Evolutionary conservation across 2,888 invertebrate genomes (phyloP).

Genomic region (Oscheius sp.): DNA sequence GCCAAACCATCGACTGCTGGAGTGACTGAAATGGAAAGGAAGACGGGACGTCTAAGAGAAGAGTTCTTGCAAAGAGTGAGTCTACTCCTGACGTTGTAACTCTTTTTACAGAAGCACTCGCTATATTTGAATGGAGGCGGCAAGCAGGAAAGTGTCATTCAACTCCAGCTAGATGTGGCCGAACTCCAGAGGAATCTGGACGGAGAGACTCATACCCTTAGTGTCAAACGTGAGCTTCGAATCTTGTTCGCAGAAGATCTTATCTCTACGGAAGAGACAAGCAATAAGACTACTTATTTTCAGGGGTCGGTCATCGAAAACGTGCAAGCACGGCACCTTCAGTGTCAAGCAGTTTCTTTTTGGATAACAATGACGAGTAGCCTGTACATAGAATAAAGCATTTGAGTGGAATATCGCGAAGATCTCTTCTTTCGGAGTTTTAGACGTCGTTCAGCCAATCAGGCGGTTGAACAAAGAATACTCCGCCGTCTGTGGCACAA

Average conservation of each 20-base stretch:
- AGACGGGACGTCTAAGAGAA: slow-evolving; percentile 1
- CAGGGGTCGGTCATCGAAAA: slow-evolving; percentile 7
- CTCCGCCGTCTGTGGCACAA: slow-evolving; percentile 71
- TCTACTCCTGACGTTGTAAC: neutral
- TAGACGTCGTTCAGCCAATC: slow-evolving; percentile 63
- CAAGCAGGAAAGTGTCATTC: slow-evolving; percentile 25
- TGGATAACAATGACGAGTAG: no score
- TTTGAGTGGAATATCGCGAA: no score
- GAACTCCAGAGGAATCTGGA: slow-evolving; percentile 23
- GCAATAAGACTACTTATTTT: neutral
- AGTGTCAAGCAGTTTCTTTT: neutral
- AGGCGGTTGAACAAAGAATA: slow-evolving; percentile 72
- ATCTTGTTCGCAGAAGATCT: neutral
- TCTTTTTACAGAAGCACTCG: slow-evolving; percentile 23
- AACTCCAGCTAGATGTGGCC: slow-evolving; percentile 24
- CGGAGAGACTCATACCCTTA: slow-evolving; percentile 20
- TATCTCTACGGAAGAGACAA: neutral
- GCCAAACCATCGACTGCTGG: slow-evolving; percentile 1
- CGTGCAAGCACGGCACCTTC: slow-evolving; percentile 15
- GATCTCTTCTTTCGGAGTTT: no score
- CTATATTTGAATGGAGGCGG: slow-evolving; percentile 21
- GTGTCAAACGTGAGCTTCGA: slow-evolving; percentile 19
- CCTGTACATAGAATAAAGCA: no score
- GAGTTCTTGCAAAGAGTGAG: slow-evolving; percentile 25
- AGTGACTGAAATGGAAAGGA: slow-evolving; percentile 19